These are phyloP conservation scores for Rhipidura dahli DNA, from an alignment of 2,113 vertebrate genomes.

Conservation along the genomic window DNA sequence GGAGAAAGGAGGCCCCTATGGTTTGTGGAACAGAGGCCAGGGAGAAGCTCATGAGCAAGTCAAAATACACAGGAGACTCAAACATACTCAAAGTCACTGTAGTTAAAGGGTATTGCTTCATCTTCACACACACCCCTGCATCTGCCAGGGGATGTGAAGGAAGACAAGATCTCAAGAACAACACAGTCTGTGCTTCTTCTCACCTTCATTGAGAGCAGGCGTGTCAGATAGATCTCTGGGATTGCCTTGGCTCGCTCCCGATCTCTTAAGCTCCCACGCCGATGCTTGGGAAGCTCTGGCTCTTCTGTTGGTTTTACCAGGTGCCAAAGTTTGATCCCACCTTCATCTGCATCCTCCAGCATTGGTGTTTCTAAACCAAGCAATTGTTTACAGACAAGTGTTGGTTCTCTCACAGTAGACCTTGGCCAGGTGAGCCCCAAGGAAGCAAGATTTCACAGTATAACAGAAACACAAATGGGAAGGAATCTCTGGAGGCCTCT, in stretches of 20 bases:
- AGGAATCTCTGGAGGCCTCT: background rate
- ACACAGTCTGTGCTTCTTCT: background rate
- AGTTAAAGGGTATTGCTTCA: background rate
- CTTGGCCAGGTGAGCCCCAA: background rate
- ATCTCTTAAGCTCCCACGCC: slow-evolving; percentile 90
- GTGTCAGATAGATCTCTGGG: slow-evolving; percentile 96
- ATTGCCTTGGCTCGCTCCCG: slow-evolving; percentile 95
- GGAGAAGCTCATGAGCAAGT: background rate
- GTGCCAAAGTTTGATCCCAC: slow-evolving; percentile 94
- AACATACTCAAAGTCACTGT: background rate
- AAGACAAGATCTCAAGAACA: background rate
- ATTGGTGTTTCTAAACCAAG: slow-evolving; percentile 88
- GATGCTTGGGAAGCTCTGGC: slow-evolving; percentile 91
- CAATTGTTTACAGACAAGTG: background rate
- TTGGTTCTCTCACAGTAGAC: background rate
- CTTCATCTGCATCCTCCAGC: slow-evolving; percentile 98
- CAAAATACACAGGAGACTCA: fast-evolving
- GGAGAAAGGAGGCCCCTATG: background rate
- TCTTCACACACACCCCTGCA: background rate
- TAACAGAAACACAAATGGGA: background rate
- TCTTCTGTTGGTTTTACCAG: slow-evolving; percentile 96
- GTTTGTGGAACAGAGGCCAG: background rate
- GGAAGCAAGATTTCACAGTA: background rate
- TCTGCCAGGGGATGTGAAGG: background rate
- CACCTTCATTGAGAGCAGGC: slow-evolving; percentile 99